Evolutionary conservation across 2,888 invertebrate species (phyloP).

Genomic region (Ornithoptera priamus): DNA sequence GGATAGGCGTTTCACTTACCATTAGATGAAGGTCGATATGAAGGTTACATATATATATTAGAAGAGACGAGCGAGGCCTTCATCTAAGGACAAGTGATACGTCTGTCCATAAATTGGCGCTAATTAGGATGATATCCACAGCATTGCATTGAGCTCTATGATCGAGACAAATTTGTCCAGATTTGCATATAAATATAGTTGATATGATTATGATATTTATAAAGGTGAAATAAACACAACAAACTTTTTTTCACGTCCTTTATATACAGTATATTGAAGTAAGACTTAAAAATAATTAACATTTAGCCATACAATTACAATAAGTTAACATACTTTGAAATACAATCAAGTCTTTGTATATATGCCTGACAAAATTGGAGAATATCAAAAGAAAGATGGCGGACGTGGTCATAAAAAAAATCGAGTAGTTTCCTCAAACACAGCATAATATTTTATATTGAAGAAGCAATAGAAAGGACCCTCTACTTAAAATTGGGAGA

Average conservation of each 20-base stretch:
- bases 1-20: too few relatives aligned
- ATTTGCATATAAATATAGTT: too few relatives aligned
- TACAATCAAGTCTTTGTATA: conserved; percentile 21
- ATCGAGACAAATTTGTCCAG: too few relatives aligned
- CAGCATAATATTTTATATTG: too few relatives aligned
- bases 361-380: conserved; percentile 2
- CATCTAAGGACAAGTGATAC: too few relatives aligned
- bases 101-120: too few relatives aligned
- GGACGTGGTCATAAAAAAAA: neutral
- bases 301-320: conserved; percentile 62
- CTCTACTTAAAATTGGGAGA: neutral
- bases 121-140: too few relatives aligned
- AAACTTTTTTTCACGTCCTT: conserved; percentile 57
- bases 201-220: neutral
- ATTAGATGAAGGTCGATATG: too few relatives aligned
- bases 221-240: conserved; percentile 36
- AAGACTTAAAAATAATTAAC: conserved; percentile 75
- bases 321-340: conserved; percentile 53
- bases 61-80: too few relatives aligned
- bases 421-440: neutral
- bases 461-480: too few relatives aligned
- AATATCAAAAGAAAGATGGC: conserved; percentile 1
- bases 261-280: conserved; percentile 69
- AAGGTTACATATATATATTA: too few relatives aligned
- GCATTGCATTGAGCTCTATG: too few relatives aligned